Base-by-base conservation (phyloP, 2,888 invertebrate species). In the Oscheius sp. region DNA sequence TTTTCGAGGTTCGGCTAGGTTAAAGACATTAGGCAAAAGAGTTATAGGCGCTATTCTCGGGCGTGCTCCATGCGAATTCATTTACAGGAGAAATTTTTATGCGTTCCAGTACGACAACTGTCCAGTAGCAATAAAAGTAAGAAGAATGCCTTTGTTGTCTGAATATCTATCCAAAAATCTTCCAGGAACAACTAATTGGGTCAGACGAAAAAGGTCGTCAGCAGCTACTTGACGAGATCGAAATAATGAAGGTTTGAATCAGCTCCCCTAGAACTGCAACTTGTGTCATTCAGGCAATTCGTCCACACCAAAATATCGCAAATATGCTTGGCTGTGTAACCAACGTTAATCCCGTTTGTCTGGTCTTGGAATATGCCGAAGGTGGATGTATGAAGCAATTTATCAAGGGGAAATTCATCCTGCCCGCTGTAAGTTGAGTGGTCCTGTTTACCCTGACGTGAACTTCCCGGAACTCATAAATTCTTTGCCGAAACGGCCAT, bases 61-160 rank as follows among this genome's bases (percentile, higher is more conserved):
- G 12, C 37, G 57, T 29, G 66, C 66, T 25, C 66, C 66, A 15
- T 66, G 66, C 29, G 66, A 66, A 55, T 66, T 25, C 33, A 57
- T 66, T 20, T 48, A 66, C 17, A 27, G 57, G 20, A 23, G 57
- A 55, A 57, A 25, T 29, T 66, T 66, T 45, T 66, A 52, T 27
- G 66, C 66, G 17, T 66, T 57, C 46, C 66, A 66, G 39, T 66
- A 45, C 31, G 66, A 66, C 53, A 66, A 66, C 31, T 42, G 45
- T 17, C 42, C 66, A 15, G 66, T 66, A 17, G 66, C 66, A 17
- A 57, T 66, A 42, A 66, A 66, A 34, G 66, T 33, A 52, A 3
- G 50, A 25, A 37, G 45, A 65, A 65, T 42, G 23, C 5, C 23
- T 4, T 34, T 17, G 37, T 20, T 20, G 39, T n/a, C n/a, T 10